Percentiles rank a stretch among this genome's conserved stretches.
phyloP scores from a whole-genome alignment of 2,113 vertebrate genomes.

The Rhinolophus ferrumequinum region DNA sequence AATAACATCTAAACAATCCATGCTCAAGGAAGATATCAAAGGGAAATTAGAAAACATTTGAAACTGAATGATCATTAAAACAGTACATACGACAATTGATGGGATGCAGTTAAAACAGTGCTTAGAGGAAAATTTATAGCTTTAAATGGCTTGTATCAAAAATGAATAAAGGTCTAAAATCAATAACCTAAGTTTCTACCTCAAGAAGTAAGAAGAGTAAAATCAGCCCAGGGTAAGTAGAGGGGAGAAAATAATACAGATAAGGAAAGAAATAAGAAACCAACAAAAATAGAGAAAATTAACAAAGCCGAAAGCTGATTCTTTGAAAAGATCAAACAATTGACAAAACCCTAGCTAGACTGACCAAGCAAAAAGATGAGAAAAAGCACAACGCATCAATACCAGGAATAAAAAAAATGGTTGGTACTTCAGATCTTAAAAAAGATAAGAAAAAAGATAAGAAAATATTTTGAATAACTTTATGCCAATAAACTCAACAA shows the following conservation, averaged over 20 bases:
- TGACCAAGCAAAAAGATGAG: background rate
- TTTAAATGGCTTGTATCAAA: background rate
- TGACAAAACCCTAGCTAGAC: background rate
- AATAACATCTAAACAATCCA: fast-evolving
- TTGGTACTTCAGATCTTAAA: background rate
- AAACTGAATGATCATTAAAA: fast-evolving
- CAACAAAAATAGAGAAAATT: background rate
- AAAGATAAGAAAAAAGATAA: background rate
- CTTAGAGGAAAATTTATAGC: background rate
- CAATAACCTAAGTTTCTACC: background rate
- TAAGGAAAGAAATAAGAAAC: background rate
- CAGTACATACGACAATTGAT: fast-evolving
- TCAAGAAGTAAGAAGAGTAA: background rate
- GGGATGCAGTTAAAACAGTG: background rate
- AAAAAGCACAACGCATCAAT: background rate
- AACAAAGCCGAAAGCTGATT: background rate
- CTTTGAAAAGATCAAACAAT: background rate
- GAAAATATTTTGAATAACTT: background rate
- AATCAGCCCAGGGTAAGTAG: background rate
- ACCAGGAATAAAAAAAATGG: background rate
- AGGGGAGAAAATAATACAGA: background rate
- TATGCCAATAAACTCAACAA: background rate
- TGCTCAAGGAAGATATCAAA: background rate
- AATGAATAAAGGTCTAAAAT: background rate
- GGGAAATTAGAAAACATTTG: background rate